A percentile compares a stretch with the other conserved stretches of the same genome.
phyloP scores from a whole-genome alignment of 2,797 vertebrate genomes.

The Microctenopoma stevenorrisi region DNA sequence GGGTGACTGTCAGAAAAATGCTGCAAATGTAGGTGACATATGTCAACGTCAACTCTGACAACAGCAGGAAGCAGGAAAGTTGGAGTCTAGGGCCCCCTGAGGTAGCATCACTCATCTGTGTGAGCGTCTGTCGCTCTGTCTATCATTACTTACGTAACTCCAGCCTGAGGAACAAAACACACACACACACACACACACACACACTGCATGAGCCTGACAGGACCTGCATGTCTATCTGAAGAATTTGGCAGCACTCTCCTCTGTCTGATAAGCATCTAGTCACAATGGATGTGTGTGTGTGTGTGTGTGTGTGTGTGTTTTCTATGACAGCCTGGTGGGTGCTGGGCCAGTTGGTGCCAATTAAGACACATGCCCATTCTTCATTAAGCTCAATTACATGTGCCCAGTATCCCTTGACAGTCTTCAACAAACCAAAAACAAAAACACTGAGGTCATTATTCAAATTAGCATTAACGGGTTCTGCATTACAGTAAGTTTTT shows the following conservation, averaged over 20 bases:
- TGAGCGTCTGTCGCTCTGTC: conserved; percentile 39
- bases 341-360: conserved; percentile 5
- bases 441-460: background rate
- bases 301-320: conserved; percentile 14
- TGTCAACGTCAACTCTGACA: conserved; percentile 21
- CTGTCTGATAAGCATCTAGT: conserved; percentile 54
- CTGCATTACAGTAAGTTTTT: background rate
- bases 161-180: conserved; percentile 17
- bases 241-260: conserved; percentile 28
- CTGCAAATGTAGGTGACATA: background rate
- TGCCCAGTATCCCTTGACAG: background rate
- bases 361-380: background rate
- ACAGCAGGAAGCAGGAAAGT: conserved; percentile 23
- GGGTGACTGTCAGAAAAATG: conserved; percentile 12
- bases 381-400: background rate
- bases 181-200: conserved; percentile 4
- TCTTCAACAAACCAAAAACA: background rate
- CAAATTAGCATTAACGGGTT: background rate
- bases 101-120: conserved; percentile 29
- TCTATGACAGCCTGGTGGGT: conserved; percentile 18
- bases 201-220: conserved; percentile 32
- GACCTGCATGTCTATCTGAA: conserved; percentile 38
- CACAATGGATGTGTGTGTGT: conserved; percentile 32
- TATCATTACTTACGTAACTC: conserved; percentile 51
- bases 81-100: background rate